Conservation (phyloP, 2,797 vertebrate species). For the Phylloscopus collybita region DNA sequence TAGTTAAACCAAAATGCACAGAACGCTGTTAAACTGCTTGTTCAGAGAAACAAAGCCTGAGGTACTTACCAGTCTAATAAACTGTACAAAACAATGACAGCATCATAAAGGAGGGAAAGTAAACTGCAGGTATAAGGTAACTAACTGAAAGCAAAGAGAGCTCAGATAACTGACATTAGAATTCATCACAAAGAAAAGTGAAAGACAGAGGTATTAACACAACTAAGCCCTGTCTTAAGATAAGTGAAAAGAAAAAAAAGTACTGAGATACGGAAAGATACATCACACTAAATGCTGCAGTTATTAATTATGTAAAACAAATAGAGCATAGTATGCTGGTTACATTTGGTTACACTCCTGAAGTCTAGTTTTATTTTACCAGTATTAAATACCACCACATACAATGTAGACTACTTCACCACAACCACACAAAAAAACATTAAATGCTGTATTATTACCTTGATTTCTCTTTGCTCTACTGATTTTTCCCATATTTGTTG, state of each 20-base stretch:
- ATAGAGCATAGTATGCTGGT: background rate
- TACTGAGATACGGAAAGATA: background rate
- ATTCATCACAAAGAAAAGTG: conserved; percentile 52
- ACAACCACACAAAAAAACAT: background rate
- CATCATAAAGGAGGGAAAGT: conserved; percentile 81
- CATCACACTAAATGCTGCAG: background rate
- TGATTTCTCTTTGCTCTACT: conserved; percentile 98
- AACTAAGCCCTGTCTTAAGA: background rate
- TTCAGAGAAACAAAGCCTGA: conserved; percentile 66
- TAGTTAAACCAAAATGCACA: conserved; percentile 77
- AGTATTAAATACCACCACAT: conserved; percentile 5
- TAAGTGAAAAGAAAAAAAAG: background rate
- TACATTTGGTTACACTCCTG: background rate
- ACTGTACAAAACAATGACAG: conserved; percentile 87
- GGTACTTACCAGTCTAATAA: conserved; percentile 97
- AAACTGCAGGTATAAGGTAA: conserved; percentile 80
- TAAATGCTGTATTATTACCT: conserved; percentile 79
- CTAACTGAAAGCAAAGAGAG: conserved; percentile 76
- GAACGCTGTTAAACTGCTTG: conserved; percentile 55
- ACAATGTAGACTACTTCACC: background rate
- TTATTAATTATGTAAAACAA: conserved; percentile 24
- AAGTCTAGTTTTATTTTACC: conserved; percentile 24
- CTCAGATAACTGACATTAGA: conserved; percentile 73
- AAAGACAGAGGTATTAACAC: background rate
- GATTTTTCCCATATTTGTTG: conserved; percentile 99